phyloP scores from a whole-genome alignment of 2,888 invertebrate genomes.

The Ormyrus pomaceus region DNA sequence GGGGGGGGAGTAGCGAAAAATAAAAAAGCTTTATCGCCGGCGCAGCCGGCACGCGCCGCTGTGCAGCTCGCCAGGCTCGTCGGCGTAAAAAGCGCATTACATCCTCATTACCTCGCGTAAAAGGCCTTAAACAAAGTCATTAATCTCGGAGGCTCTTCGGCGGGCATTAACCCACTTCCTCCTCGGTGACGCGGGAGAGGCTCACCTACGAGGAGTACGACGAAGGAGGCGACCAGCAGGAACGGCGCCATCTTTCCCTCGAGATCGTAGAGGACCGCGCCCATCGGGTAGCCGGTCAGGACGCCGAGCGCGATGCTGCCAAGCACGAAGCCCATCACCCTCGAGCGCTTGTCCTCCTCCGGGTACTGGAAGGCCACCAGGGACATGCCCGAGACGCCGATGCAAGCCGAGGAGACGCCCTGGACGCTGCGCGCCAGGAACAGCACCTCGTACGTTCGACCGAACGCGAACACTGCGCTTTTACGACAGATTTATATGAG shows the following conservation, averaged over 20 bases:
- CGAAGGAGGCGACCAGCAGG: conserved; percentile 81
- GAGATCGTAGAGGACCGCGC: conserved; percentile 86
- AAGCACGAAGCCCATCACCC: conserved; percentile 88
- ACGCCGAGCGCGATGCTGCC: conserved; percentile 90
- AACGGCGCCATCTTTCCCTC: conserved; percentile 87
- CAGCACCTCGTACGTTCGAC: conserved; percentile 82
- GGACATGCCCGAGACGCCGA: conserved; percentile 89
- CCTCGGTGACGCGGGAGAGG: not conserved
- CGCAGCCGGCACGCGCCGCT: no score
- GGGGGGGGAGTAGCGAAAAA: no score
- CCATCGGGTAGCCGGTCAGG: conserved; percentile 88
- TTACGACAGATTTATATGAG: not conserved
- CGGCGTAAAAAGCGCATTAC: no score
- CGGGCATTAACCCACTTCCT: no score
- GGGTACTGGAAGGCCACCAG: conserved; percentile 80
- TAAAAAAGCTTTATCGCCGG: no score
- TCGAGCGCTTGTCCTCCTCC: conserved; percentile 79
- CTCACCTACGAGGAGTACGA: conserved; percentile 74
- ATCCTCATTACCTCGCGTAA: no score
- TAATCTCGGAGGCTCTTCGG: no score
- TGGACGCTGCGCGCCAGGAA: conserved; percentile 87
- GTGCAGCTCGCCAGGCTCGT: no score
- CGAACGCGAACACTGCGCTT: conserved; percentile 85
- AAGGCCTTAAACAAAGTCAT: no score
- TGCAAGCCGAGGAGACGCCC: conserved; percentile 88